Evolutionary conservation across 2,888 invertebrate species (phyloP).

Genomic region (Charanyca ferruginea): DNA sequence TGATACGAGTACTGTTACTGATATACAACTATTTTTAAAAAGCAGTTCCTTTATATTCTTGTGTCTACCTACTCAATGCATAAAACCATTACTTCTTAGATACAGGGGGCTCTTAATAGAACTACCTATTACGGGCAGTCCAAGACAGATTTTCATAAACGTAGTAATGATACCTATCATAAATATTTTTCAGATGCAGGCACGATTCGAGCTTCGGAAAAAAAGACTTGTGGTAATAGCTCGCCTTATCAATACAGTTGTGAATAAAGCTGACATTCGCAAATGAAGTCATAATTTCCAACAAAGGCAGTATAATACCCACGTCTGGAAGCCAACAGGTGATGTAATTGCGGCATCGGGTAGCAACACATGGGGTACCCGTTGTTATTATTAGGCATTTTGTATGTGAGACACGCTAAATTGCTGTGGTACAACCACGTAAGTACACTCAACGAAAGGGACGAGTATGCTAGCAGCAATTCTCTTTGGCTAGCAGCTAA

Average conservation of each 20-base stretch:
- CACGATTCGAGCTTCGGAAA: too few relatives aligned
- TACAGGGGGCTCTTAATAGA: too few relatives aligned
- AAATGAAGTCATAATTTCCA: constrained; percentile 18
- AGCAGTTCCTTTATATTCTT: background rate
- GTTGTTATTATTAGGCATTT: constrained; percentile 81
- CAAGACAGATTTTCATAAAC: too few relatives aligned
- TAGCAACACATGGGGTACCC: constrained; percentile 68
- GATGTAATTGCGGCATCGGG: constrained; percentile 69
- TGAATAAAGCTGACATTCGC: background rate
- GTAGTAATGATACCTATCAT: too few relatives aligned
- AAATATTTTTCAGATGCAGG: too few relatives aligned
- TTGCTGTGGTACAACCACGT: constrained; percentile 59
- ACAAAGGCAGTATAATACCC: constrained; percentile 24
- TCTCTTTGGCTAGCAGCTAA: too few relatives aligned
- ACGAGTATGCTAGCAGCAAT: background rate
- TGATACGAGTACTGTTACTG: too few relatives aligned
- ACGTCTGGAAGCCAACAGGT: constrained; percentile 73
- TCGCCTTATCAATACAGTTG: background rate
- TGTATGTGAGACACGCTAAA: constrained; percentile 82
- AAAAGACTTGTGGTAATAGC: too few relatives aligned
- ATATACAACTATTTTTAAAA: background rate
- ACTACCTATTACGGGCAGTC: too few relatives aligned
- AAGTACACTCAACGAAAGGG: constrained; percentile 20
- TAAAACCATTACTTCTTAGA: too few relatives aligned
- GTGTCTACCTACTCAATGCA: background rate